Base-by-base conservation (phyloP, 1,140 invertebrate species). In the Bombus pascuorum region DNA sequence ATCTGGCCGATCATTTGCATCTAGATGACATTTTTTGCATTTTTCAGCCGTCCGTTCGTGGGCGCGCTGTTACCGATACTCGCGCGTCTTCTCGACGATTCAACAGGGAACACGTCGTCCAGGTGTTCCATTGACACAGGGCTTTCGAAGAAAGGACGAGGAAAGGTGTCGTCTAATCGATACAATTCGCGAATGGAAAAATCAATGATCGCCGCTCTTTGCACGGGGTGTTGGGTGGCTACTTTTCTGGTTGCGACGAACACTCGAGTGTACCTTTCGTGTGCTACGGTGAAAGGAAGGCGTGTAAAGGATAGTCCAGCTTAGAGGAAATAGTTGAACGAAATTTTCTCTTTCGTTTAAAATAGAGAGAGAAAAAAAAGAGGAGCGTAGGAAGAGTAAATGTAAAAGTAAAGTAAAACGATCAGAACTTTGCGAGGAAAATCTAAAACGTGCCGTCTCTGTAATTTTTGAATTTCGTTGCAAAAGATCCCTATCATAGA, bases 401-500 rank as follows among this genome's bases (percentile, higher is more conserved):
- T 13, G 28, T 13, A 28, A 13, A 65, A 13, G 28, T 13, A n/a
- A 3, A 4, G 59, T 32, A 6, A 65, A 66, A 66, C 65, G 66
- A 22, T 3, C 3, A 25, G 8, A 37, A 25, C 6, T 37, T 68
- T 18, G 18, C 34, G 25, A 3, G 28, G 34, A 66, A 86, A 39
- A n/a, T 83, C 66, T 10, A 3, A 89, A 83, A 80, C 75, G 59
- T 53, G 74, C 65, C 25, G 18, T 8, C 15, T 13, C 65, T 44
- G n/a, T 62, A 39, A 34, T 80, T 86, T 79, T 76, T 74, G 34
- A 66, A 53, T 70, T 77, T 78, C 80, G 66, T 89, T 76, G 80
- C 34, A 18, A 73, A 78, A 25, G 37, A 37, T 25, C 9, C n/a
- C 2, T 13, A 13, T 42, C 22, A 13, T 1, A 28, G 68, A 34